These are phyloP conservation scores for Chaetodon trifascialis DNA, from an alignment of 2,113 vertebrate genomes.

Conservation along the genomic window DNA sequence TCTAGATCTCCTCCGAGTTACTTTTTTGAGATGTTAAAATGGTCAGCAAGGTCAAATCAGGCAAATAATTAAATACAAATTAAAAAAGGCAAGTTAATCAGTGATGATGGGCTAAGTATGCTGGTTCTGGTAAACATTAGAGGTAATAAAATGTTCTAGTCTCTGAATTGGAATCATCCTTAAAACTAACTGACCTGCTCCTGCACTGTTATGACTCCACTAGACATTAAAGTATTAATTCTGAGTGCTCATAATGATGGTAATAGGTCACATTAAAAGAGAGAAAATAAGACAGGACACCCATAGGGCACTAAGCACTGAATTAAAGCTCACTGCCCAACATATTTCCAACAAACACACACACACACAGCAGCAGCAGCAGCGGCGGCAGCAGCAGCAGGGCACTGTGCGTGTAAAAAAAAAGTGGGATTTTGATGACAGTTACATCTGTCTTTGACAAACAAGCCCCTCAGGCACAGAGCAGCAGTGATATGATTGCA, in stretches of 20 bases:
- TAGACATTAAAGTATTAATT: not conserved
- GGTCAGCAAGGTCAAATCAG: not conserved
- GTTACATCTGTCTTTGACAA: constrained; percentile 70
- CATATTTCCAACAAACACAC: constrained; percentile 31
- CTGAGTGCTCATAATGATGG: not conserved
- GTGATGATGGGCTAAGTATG: not conserved
- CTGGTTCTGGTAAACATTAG: not conserved
- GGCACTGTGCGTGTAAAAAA: constrained; percentile 2
- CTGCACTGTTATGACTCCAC: not conserved
- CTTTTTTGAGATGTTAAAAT: not conserved
- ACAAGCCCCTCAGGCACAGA: constrained; percentile 55
- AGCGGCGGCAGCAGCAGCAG: constrained; percentile 12
- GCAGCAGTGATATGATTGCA: constrained; percentile 36
- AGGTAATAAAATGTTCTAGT: not conserved
- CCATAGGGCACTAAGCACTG: constrained; percentile 24
- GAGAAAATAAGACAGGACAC: constrained; percentile 4
- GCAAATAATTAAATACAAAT: not conserved
- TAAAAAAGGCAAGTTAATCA: not conserved
- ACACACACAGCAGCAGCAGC: not conserved
- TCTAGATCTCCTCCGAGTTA: not conserved
- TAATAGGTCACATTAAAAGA: constrained; percentile 5
- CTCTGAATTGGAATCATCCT: not conserved
- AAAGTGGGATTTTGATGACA: constrained; percentile 62
- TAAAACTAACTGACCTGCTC: not conserved
- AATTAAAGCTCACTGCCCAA: constrained; percentile 19